Base-by-base conservation (phyloP, 2,113 vertebrate genomes). In the Suricata suricatta region DNA sequence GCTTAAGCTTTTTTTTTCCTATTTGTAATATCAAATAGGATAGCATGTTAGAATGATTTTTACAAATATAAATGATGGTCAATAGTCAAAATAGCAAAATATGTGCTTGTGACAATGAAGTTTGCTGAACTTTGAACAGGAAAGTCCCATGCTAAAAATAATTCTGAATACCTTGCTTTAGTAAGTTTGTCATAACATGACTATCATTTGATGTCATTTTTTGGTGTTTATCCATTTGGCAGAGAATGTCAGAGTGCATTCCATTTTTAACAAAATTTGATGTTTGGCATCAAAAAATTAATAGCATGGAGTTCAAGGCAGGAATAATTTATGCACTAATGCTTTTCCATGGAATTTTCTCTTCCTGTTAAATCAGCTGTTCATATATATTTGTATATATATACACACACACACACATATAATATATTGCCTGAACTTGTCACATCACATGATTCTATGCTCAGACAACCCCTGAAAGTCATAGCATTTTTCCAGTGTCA, bases 291-390 rank as follows among this genome's bases (percentile, higher is more conserved):
- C 88, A 97, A 95, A 97, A 90, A 94, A 96, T 72, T 92, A 94
- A 97, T 85, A 96, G 89, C 71, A 76, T 29, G 0, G 27, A 80
- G 86, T 91, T 95, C 79, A 91, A 83, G n/a, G 87, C 72, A 96
- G 88, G 63, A 95, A 74, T 72, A 88, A 97, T 96, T 97, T 98
- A 84, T 7, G 50, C 82, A 63, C 38, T 69, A 64, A 83, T 92
- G 96, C 84, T 95, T 98, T 92, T 88, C 96, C 72, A 44, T 66
- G 86, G 85, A 33, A 79, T 71, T 97, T 96, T 88, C 64, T 90
- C 41, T 93, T 98, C 81, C 77, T 97, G 86, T 98, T 98, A 98
- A 98, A 96, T 97, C 95, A 98, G 60, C 33, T 81, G 68, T 87
- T 97, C 88, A 69, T 44, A 23, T 71, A 11, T 35, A 41, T 11